Base-by-base conservation (phyloP, 1,140 invertebrate species). In the Drosophila sulfurigaster region DNA sequence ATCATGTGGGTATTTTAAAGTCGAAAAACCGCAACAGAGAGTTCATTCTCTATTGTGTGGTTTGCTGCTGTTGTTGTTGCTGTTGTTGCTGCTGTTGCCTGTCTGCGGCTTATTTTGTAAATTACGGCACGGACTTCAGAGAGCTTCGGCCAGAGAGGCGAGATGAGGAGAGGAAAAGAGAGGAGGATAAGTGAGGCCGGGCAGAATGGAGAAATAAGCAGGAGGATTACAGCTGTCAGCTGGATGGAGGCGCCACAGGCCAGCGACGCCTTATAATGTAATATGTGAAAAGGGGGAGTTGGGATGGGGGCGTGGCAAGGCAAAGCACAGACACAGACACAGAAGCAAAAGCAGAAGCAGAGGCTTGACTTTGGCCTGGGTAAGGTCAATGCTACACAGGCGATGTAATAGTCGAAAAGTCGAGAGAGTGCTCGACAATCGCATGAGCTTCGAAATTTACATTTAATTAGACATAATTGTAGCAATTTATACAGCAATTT, bases 91-190 rank as follows among this genome's bases (percentile, higher is more conserved):
- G 35, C 8, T 64, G 79, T 65, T 75, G 64, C 8, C 69, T 80
- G 83, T 88, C 82, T 87, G 79, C 77, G 77, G 82, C 82, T 87
- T 87, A 88, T 80, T 82, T 78, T 88, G 79, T 82, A 86, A 87
- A 87, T 87, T 87, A 87, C 79, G 81, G 73, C 72, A 63, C 56
- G 59, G 66, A 54, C 65, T 67, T 64, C 2, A 10, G 8, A 38
- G 20, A 25, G 20, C 20, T 48, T 38, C 6, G 35, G 3, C 6
- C 30, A n/a, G 30, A 48, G 43, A 4, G 20, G 20, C 3, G 3
- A 25, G 20, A 25, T 25, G 20, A 25, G 3, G 20, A 3, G 20
- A 25, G 20, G 20, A 25, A 3, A 20, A 20, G 20, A 20, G 45
- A 7, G 62, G 45, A 41, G 49, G 13, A 38, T 49, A 69, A 51